Base-by-base conservation (phyloP, 2,113 vertebrate species). In the Rousettus leschenaultii region DNA sequence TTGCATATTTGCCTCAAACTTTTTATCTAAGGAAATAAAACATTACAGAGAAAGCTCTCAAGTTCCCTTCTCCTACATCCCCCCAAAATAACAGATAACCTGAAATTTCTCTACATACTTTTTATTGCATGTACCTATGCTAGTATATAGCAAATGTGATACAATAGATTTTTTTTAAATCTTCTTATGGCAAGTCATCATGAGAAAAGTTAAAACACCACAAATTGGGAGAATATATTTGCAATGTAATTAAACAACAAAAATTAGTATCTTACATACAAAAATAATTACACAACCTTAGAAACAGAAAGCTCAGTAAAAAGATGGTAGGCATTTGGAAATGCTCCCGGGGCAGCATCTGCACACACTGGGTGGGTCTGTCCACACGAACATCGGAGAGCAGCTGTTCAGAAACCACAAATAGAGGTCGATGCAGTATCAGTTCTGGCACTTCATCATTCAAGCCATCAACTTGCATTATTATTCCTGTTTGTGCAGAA, bases 401-500 rank as follows among this genome's bases (percentile, higher is more conserved):
- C 24, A 48, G 43, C 70, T 53, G 21, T 71, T 79, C 28, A 85
- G 59, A 92, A 73, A 55, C 16, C 16, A 68, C 53, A 53, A 33
- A 80, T 6, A 79, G n/a, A 71, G 18, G 79, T 55, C 6, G 1
- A 61, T 33, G 63, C 53, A 6, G 19, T 94, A n/a, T 28, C n/a
- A 38, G 7, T 22, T 53, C 85, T 95, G 48, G 45, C n/a, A 70
- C 35, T 83, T 93, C 57, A 30, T 68, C 33, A n/a, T 68, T 40
- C 15, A 84, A 26, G 11, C n/a, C 83, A 75, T 89, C 45, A 59
- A n/a, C 68, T 33, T 75, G 12, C 19, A 75, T 91, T 95, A 75
- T 53, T 30, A 78, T 51, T 78, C 26, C 33, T 91, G 63, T 48
- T 86, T 86, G 5, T 96, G 28, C 19, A 89, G 55, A 61, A 95